Evolutionary conservation across 2,888 invertebrate species (phyloP).

Genomic region (Eupithecia dodoneata): DNA sequence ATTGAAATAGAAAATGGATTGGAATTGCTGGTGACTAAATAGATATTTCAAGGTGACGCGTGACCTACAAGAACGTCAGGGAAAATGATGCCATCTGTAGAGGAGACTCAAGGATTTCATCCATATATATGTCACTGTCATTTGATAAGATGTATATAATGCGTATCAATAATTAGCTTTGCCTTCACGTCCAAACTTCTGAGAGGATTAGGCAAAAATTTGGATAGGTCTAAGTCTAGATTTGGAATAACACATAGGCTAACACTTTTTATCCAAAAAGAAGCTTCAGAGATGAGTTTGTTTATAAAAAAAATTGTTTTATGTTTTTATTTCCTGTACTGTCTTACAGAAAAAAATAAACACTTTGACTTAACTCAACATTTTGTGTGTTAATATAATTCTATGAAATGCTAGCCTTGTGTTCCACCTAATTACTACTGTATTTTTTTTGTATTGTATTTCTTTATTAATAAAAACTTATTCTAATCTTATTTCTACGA

Average conservation of each 20-base stretch:
- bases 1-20: conserved; percentile 16
- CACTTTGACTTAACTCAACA: no score
- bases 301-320: no score
- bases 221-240: neutral
- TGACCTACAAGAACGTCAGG: neutral
- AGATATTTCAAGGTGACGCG: conserved; percentile 9
- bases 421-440: no score
- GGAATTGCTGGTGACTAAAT: conserved; percentile 5
- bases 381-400: no score
- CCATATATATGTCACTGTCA: neutral
- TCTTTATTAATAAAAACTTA: no score
- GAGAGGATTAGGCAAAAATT: neutral
- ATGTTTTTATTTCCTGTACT: no score
- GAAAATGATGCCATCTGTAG: neutral
- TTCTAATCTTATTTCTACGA: no score
- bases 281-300: neutral
- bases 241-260: neutral
- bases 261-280: neutral
- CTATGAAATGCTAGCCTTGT: no score
- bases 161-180: neutral
- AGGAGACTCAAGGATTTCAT: neutral
- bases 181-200: neutral
- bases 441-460: no score
- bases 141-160: neutral
- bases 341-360: no score